Base-by-base conservation (phyloP, 2,888 invertebrate species). In the Herminia tarsipennalis region DNA sequence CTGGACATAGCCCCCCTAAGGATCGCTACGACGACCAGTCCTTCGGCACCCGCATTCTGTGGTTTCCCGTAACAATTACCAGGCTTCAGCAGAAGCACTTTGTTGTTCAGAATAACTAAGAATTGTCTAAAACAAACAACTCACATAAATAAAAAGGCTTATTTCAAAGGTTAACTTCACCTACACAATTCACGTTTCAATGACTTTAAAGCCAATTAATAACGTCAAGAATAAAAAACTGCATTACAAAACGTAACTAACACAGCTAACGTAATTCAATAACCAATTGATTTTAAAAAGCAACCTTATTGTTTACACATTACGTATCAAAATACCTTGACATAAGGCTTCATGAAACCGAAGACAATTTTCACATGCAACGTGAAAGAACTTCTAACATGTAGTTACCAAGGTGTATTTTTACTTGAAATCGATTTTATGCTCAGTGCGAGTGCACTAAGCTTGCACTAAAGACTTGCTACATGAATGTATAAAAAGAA, bases 361-460 rank as follows among this genome's bases (percentile, higher is more conserved):
- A 36, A 8, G 18, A 10, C 14, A 12, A 20, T 27, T 22, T 27
- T 10, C 5, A 3, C 4, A 4, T n/a, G 12, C 33, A 46, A 2
- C 13, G 41, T 2, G 42, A 54, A 56, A 43, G 21, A 20, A 12
- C 30, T 42, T 37, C 2, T 63, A 51, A 30, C 6, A 1, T 5
- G 1, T 6, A 3, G 0, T 0, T 0, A 0, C 3, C 48, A 59
- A 29, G 9, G 35, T 34, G 8, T 29, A 10, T 24, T 38, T 57
- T 49, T 6, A 6, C 10, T 35, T 52, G 39, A 25, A 45, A 28
- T 29, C 25, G 16, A 36, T 17, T 40, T 14, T 34, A 6, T n/a
- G 30, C 17, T 56, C 35, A 53, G 78, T 85, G 54, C 80, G 70
- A 62, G 34, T 83, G 73, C 75, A 86, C 86, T 58, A 2, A 78